Percentiles rank a stretch among this genome's conserved stretches.
These are phyloP conservation scores for Dicyrtoma fusca DNA, from an alignment of 2,888 invertebrate genomes.

Conservation along the genomic window DNA sequence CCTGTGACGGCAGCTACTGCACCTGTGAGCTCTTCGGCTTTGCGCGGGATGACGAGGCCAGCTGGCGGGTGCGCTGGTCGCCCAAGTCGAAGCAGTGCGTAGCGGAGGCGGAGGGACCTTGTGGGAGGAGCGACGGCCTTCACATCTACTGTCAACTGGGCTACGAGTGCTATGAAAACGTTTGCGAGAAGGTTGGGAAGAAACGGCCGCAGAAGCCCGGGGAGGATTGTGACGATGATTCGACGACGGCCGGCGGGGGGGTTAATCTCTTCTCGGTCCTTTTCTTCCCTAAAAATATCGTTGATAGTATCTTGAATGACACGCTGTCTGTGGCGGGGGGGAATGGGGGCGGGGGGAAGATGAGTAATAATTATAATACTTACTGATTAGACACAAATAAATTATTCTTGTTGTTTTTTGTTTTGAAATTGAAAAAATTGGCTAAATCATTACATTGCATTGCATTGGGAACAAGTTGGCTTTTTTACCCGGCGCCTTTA, in stretches of 20 bases:
- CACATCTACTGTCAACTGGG: constrained; percentile 19
- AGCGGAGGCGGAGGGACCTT: constrained; percentile 22
- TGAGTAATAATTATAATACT: too few species aligned
- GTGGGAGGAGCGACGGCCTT: constrained; percentile 21
- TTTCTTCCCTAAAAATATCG: constrained; percentile 16
- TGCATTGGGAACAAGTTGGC: too few species aligned
- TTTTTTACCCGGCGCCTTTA: too few species aligned
- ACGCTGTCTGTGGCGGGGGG: neutral
- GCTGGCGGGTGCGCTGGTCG: constrained; percentile 13
- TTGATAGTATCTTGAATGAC: constrained; percentile 8
- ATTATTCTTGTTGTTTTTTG: too few species aligned
- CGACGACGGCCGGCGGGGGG: neutral
- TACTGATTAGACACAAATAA: too few species aligned
- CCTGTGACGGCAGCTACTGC: constrained; percentile 26
- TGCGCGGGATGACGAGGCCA: constrained; percentile 9
- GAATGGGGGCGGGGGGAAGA: too few species aligned
- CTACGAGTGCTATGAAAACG: constrained; percentile 4
- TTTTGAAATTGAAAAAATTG: too few species aligned
- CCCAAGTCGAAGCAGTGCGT: constrained; percentile 18
- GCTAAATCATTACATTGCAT: too few species aligned
- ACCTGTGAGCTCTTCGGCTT: constrained; percentile 22
- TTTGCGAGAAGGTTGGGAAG: constrained; percentile 20
- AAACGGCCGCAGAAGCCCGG: neutral
- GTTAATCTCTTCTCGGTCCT: constrained; percentile 17
- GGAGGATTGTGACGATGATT: neutral